Evolutionary conservation across 2,888 invertebrate species (phyloP).

Genomic region (Odontocerum albicorne): DNA sequence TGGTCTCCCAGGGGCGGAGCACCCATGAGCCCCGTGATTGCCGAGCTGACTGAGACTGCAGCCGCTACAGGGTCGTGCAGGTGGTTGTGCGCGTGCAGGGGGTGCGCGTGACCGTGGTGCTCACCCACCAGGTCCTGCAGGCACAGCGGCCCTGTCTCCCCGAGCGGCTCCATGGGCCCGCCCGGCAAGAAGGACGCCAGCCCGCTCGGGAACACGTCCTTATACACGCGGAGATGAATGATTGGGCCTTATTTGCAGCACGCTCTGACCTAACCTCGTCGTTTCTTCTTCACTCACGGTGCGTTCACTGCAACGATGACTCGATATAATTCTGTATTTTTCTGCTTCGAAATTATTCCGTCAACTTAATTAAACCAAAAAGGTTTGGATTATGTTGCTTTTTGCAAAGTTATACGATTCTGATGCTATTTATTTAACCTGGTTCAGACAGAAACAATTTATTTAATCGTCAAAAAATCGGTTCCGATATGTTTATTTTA

Average conservation of each 20-base stretch:
- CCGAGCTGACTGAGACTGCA: slow-evolving; percentile 58
- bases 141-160: slow-evolving; percentile 71
- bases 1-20: slow-evolving; percentile 55
- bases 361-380: too few relatives aligned
- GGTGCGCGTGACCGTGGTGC: slow-evolving; percentile 52
- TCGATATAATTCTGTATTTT: too few relatives aligned
- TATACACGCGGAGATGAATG: slow-evolving; percentile 61
- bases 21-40: slow-evolving; percentile 55
- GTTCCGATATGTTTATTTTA: too few relatives aligned
- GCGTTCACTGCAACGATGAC: too few relatives aligned
- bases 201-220: slow-evolving; percentile 49
- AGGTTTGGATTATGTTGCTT: too few relatives aligned
- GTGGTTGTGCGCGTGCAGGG: slow-evolving; percentile 54
- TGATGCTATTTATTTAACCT: too few relatives aligned
- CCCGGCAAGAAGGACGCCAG: slow-evolving; percentile 47
- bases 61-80: slow-evolving; percentile 57
- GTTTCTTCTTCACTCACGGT: too few relatives aligned
- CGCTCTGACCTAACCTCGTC: too few relatives aligned
- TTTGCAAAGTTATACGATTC: too few relatives aligned
- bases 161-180: slow-evolving; percentile 70
- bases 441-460: too few relatives aligned
- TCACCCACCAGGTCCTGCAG: slow-evolving; percentile 69
- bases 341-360: too few relatives aligned
- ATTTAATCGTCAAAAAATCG: too few relatives aligned
- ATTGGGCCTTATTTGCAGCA: slow-evolving; percentile 48